Percentiles rank a stretch among this genome's conserved stretches.
Conservation (phyloP, 2,113 vertebrate genomes). For the Epinephelus cyanopodus region DNA sequence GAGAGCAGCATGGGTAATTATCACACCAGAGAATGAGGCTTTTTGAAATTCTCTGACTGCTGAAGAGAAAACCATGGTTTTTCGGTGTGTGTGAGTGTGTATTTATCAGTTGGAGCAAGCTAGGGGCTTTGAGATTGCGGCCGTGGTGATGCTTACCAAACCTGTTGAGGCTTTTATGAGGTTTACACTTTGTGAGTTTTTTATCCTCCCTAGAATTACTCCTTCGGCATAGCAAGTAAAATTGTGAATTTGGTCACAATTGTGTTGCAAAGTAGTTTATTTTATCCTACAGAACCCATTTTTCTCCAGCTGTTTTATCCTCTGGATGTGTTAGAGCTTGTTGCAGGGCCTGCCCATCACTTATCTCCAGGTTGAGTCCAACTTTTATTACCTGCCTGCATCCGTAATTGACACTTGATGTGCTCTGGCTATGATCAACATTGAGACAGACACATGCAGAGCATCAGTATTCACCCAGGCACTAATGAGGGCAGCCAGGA, state of each 20-base stretch:
- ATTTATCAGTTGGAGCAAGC: conserved; percentile 37
- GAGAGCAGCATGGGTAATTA: conserved; percentile 86
- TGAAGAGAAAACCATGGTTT: conserved; percentile 65
- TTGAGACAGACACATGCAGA: conserved; percentile 32
- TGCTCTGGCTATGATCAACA: conserved; percentile 33
- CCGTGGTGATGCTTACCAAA: conserved; percentile 42
- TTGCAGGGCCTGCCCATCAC: conserved; percentile 6
- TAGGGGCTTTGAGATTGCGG: conserved; percentile 13
- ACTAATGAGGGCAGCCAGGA: conserved; percentile 58
- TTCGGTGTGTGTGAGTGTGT: conserved; percentile 27
- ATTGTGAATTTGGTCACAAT: not conserved
- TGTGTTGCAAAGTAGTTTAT: not conserved
- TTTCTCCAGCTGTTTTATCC: conserved; percentile 7
- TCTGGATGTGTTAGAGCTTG: not conserved
- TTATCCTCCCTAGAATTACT: conserved; percentile 27
- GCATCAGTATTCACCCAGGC: conserved; percentile 46
- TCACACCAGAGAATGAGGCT: conserved; percentile 80
- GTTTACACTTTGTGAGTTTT: conserved; percentile 21
- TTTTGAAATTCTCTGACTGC: conserved; percentile 77
- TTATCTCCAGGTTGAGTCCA: conserved; percentile 19
- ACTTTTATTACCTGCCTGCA: conserved; percentile 28
- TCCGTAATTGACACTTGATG: conserved; percentile 44
- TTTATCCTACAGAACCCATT: not conserved
- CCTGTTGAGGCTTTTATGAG: conserved; percentile 7
- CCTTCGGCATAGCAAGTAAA: conserved; percentile 1